phyloP scores from a whole-genome alignment of 2,797 vertebrate species.

The Betta splendens region DNA sequence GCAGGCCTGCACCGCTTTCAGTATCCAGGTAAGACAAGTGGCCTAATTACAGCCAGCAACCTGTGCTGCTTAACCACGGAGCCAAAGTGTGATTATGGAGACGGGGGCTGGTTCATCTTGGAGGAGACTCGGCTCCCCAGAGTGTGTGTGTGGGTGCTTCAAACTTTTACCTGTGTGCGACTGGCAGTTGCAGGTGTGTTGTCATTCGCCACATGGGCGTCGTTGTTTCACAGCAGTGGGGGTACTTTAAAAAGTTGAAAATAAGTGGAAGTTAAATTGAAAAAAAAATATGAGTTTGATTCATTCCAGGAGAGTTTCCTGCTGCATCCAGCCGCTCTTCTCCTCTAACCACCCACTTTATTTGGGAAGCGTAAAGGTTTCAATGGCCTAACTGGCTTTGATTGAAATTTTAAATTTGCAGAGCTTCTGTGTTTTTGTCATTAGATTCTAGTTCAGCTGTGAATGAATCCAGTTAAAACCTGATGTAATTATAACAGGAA shows the following conservation, averaged over 20 bases:
- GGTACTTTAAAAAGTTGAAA: conserved; percentile 3
- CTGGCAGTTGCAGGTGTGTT: conserved; percentile 20
- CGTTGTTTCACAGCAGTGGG: conserved; percentile 1
- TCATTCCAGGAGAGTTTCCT: background rate
- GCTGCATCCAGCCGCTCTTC: background rate
- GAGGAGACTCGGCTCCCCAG: background rate
- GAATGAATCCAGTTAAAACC: conserved; percentile 34
- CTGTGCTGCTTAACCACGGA: conserved; percentile 49
- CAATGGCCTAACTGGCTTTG: conserved; percentile 3
- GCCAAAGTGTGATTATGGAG: conserved; percentile 59
- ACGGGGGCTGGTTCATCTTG: conserved; percentile 33
- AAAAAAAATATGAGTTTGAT: background rate
- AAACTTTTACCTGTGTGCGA: conserved; percentile 22
- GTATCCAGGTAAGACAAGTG: conserved; percentile 66
- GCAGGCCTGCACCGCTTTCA: conserved; percentile 47
- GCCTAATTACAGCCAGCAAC: conserved; percentile 61
- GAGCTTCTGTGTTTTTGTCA: background rate
- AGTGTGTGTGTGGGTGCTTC: conserved; percentile 2
- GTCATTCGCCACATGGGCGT: conserved; percentile 6
- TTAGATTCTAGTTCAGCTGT: conserved; percentile 1
- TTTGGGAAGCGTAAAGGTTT: conserved; percentile 5
- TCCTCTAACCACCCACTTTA: background rate
- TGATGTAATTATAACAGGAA: conserved; percentile 49
- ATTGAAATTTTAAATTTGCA: conserved; percentile 7
- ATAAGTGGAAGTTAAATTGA: background rate